Evolutionary conservation across 2,797 vertebrate genomes (phyloP).

Genomic region (Spinibarbus caldwelli): DNA sequence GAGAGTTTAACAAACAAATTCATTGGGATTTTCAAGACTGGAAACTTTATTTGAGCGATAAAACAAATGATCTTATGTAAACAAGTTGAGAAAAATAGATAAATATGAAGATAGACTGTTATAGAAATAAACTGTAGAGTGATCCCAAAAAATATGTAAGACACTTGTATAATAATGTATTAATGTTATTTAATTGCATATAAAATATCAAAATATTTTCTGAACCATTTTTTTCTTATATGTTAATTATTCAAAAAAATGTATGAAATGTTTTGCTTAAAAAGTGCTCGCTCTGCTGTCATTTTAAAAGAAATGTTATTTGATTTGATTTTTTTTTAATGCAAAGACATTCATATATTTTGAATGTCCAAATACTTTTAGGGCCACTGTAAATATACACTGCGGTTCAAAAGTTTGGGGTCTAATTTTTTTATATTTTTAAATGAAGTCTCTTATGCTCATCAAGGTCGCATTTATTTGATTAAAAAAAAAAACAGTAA

Average conservation of each 20-base stretch:
- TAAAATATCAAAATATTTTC: background rate
- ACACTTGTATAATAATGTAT: too few species aligned
- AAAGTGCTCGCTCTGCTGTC: background rate
- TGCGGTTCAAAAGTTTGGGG: background rate
- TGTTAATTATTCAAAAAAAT: background rate
- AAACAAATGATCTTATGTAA: slow-evolving; percentile 2
- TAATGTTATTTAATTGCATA: background rate
- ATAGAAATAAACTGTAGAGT: background rate
- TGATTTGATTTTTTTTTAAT: background rate
- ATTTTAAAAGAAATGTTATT: background rate
- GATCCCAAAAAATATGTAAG: background rate
- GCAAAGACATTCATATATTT: background rate
- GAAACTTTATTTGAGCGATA: slow-evolving; percentile 10
- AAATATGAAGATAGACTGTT: background rate
- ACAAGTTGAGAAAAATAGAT: background rate
- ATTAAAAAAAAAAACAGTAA: too few species aligned
- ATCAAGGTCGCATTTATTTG: too few species aligned
- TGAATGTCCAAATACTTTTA: background rate
- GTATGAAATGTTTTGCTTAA: background rate
- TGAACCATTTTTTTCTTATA: too few species aligned
- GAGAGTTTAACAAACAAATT: slow-evolving; percentile 26
- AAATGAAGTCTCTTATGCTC: background rate
- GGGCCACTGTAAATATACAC: background rate
- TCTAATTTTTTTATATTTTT: background rate
- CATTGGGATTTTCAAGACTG: background rate